Conservation (phyloP, 2,113 vertebrate species). For the Physeter macrocephalus region DNA sequence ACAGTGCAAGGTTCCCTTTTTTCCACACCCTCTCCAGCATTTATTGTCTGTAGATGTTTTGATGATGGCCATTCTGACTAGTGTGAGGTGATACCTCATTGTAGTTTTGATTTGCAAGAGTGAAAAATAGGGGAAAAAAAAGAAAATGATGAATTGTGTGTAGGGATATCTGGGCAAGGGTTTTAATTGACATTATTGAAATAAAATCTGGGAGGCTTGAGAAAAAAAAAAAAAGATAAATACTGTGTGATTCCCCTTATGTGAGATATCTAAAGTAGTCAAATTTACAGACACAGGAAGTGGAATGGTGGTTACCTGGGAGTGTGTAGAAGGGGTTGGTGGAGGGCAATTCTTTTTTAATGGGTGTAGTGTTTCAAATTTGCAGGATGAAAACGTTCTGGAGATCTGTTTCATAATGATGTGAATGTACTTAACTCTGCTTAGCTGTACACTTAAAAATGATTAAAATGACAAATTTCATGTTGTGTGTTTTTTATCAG, state of each 20-base stretch:
- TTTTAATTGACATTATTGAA: no score
- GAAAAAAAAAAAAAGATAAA: background rate
- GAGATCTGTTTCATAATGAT: background rate
- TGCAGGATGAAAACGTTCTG: background rate
- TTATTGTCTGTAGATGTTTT: no score
- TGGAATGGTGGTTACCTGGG: background rate
- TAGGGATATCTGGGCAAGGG: no score
- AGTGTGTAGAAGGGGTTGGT: background rate
- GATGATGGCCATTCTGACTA: no score
- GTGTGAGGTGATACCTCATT: no score
- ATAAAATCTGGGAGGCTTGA: no score
- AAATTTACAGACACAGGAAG: background rate
- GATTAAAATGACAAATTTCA: background rate
- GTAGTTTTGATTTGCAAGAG: no score
- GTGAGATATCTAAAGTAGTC: background rate
- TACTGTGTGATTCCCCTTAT: background rate
- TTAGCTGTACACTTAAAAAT: background rate
- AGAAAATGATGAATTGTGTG: no score
- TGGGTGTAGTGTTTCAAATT: background rate
- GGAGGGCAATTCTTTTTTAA: background rate
- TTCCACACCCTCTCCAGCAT: no score
- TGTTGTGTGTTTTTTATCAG: background rate
- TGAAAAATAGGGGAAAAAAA: no score
- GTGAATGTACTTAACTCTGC: background rate
- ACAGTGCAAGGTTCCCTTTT: no score